Evolutionary conservation across 2,888 invertebrate genomes (phyloP), one percentile per base, ranked within the genome.

Genomic region (Chloroclysta siterata): DNA sequence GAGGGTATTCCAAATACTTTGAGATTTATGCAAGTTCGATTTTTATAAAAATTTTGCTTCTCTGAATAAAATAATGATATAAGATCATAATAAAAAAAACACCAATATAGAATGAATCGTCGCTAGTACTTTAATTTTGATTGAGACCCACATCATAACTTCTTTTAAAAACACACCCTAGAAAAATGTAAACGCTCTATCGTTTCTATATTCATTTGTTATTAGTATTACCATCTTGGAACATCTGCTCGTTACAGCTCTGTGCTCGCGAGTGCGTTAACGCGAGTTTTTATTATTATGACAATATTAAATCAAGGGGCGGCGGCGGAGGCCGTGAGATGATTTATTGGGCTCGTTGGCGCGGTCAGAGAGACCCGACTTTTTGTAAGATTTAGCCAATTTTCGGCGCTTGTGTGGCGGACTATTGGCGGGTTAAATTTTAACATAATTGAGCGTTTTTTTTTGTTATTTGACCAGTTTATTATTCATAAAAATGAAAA

Each of bases 231-330:
- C 22, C 41, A 46, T 53, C 56, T 58, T 68, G 72, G 60, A 70
- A 60, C 59, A 51, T 76, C 72, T 76, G 72, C 63, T 54, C 22
- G 58, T 60, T 52, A 57, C 56, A 51, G 60, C 63, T 68, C 66
- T 66, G 56, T 77, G 70, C 57, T 51, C 59, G 67, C 70, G 77
- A 66, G 70, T 65, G 78, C 82, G 81, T 83, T 87, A 87, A 84
- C 86, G 83, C 74, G 79, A 70, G 85, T 89, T 89, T 89, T 88
- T 88, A 84, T 87, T 84, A 83, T 85, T 82, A 87, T 85, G 88
- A 89, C 85, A 89, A 88, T 87, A 89, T 89, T 89, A 89, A 89
- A 88, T 87, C 86, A 85, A 81, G 83, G 83, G 86, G 85, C 83
- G 84, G 85, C 83, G 84, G 73, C 77, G 76, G 77, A 69, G 70